Base-by-base conservation (phyloP, 1,140 invertebrate species). In the Laupala kohalensis region DNA sequence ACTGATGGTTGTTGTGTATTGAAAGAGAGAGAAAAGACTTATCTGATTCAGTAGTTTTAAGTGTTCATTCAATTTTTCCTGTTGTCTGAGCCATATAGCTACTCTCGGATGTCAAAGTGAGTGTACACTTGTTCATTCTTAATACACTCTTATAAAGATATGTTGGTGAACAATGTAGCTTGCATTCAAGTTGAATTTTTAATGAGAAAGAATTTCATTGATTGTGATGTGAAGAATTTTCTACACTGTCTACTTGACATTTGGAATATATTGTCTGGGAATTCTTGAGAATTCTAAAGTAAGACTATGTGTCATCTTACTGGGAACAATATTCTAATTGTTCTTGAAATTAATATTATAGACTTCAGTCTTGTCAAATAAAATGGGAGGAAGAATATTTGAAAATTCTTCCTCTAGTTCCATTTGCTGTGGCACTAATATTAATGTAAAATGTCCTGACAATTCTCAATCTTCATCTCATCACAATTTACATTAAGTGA, bases 1-100 rank as follows among this genome's bases (percentile, higher is more conserved):
- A 26, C 5, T 23, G 67, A 68, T 68, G 26, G 67, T 66, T 63
- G 62, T 63, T 66, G 64, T 66, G 23, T 23, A 29, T 68, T 68
- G 67, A 29, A 28, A 19, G 67, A 26, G 25, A 68, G 67, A 28
- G 25, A n/a, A 29, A 53, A 53, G 37, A 53, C 37, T 53, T 13
- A 53, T 9, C 9, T 13, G 37, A 53, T 13, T 9, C 9, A 53
- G 37, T 53, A 53, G 37, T 13, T 53, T 13, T 53, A 53, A 53
- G 37, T 53, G 37, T 53, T 53, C 37, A 53, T 53, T 53, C 37
- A 53, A 53, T 53, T 53, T 53, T 53, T 53, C 37, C 37, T 19
- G 9, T 53, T 53, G 37, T 53, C n/a, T n/a, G n/a, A n/a, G 37
- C 37, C 9, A 53, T 53, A 9, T 53, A 19, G 37, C 37, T 13